Evolutionary conservation across 2,888 invertebrate genomes (phyloP).

Genomic region (Achlya flavicornis): DNA sequence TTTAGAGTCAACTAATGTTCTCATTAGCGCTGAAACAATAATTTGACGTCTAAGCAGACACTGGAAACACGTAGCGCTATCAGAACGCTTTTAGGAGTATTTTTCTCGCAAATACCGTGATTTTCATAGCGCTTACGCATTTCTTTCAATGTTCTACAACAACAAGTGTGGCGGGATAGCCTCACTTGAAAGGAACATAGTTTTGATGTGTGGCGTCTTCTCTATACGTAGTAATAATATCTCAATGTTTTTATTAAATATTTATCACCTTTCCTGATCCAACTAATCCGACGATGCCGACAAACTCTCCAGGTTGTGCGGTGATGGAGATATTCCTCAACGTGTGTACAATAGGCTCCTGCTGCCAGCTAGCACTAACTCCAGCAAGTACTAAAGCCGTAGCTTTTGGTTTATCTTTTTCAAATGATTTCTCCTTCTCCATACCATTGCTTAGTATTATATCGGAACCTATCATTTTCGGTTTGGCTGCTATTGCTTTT

Average conservation of each 20-base stretch:
- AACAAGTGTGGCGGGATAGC: too few relatives aligned
- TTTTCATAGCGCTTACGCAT: too few relatives aligned
- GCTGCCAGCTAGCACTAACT: slow-evolving; percentile 74
- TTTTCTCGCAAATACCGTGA: too few relatives aligned
- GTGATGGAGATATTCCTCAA: slow-evolving; percentile 79
- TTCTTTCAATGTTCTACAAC: too few relatives aligned
- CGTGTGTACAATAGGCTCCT: slow-evolving; percentile 80
- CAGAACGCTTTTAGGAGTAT: too few relatives aligned
- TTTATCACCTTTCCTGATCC: slow-evolving; percentile 88
- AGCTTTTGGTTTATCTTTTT: slow-evolving; percentile 45
- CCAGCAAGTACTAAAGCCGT: slow-evolving; percentile 63
- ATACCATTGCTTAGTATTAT: slow-evolving; percentile 49
- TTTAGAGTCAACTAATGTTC: too few relatives aligned
- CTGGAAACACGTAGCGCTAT: too few relatives aligned
- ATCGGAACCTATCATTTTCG: slow-evolving; percentile 38
- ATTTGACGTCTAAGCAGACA: too few relatives aligned
- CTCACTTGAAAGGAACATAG: too few relatives aligned
- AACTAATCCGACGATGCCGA: slow-evolving; percentile 89
- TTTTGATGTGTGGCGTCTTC: too few relatives aligned
- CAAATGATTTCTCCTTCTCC: slow-evolving; percentile 53
- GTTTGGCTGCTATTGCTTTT: slow-evolving; percentile 45
- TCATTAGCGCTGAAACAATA: too few relatives aligned
- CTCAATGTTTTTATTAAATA: not conserved
- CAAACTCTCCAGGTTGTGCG: slow-evolving; percentile 81
- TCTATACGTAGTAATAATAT: too few relatives aligned